Evolutionary conservation across 2,888 invertebrate species (phyloP).

Genomic region (Tromatobia lineatoria): DNA sequence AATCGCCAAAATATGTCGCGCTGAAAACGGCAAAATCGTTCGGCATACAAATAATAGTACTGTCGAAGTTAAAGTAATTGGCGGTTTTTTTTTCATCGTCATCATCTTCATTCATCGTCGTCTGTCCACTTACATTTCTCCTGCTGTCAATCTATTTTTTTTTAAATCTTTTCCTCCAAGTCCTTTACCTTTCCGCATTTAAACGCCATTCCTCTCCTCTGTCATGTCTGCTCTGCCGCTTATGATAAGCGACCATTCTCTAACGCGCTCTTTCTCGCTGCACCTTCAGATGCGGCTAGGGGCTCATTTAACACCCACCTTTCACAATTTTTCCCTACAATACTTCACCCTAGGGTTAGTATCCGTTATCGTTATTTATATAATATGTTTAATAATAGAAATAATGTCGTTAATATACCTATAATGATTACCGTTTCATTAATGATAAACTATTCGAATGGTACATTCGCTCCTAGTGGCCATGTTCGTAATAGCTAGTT

Average conservation of each 20-base stretch:
- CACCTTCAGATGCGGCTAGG: slow-evolving; percentile 36
- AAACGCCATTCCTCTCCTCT: slow-evolving; percentile 46
- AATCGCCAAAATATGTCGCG: slow-evolving; percentile 85
- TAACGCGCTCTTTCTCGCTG: slow-evolving; percentile 29
- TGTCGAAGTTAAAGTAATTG: slow-evolving; percentile 85
- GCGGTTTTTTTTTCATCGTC: slow-evolving; percentile 80
- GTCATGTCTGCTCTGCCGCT: slow-evolving; percentile 21
- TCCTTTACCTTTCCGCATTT: slow-evolving; percentile 49
- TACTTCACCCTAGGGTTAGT: slow-evolving; percentile 82
- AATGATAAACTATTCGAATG: slow-evolving; percentile 84
- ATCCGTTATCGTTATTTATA: slow-evolving; percentile 83
- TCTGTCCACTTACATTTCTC: slow-evolving; percentile 58
- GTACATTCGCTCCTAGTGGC: slow-evolving; percentile 82
- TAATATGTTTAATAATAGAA: slow-evolving; percentile 84
- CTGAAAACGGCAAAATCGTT: slow-evolving; percentile 85
- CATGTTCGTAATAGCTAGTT: slow-evolving; percentile 79
- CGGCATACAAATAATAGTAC: slow-evolving; percentile 85
- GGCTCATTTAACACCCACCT: slow-evolving; percentile 38
- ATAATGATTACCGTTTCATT: slow-evolving; percentile 83
- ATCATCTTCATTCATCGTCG: slow-evolving; percentile 47
- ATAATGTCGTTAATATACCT: slow-evolving; percentile 84
- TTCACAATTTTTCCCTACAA: slow-evolving; percentile 73
- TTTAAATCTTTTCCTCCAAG: slow-evolving; percentile 32
- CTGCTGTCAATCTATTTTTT: slow-evolving; percentile 48
- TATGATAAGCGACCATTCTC: slow-evolving; percentile 43